Evolutionary conservation across 2,797 vertebrate genomes (phyloP), one percentile per base, ranked within the genome.

Genomic region (Furcifer pardalis): DNA sequence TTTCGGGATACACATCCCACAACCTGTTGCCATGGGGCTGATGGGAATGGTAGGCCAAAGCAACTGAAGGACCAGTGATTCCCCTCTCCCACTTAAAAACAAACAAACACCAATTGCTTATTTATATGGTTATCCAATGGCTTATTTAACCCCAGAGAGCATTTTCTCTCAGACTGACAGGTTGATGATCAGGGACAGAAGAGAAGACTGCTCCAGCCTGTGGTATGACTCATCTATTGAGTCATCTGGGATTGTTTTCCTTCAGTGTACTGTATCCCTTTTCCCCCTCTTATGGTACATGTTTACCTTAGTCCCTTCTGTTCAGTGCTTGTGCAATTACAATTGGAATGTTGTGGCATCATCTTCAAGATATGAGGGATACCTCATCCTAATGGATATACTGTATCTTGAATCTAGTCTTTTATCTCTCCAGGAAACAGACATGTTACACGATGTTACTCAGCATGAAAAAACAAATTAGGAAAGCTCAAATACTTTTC

Each of bases 401-500:
- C n/a, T n/a, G n/a, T n/a, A 62, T 63, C 1, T 72, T 59, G 23
- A 32, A 44, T 1, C 5, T 72, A 0, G 85, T 0, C 1, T 10
- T 46, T 79, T 83, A n/a, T 66, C 77, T 69, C 1, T 35, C 35
- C 17, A 52, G 23, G 23, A 46, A 81, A 82, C 77, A 81, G 7
- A 30, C 44, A 0, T 7, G 15, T 76, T 86, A 73, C 77, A 17
- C 81, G 83, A 82, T 10, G 49, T 12, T 60, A 7, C 5, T 77
- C 40, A 77, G 63, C 84, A 8, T 5, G 10, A 86, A n/a, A 21
- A 81, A 15, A 0, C 0, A 30, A 83, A 89, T 68, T 32, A 0
- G 76, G 86, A 83, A 77, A 37, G 3, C 7, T 85, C 86, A 35
- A 86, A 87, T 88, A 7, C 65, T 86, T 21, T 60, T 49, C 30